phyloP scores from a whole-genome alignment of 2,888 invertebrate genomes.

The Perithous albicinctus region DNA sequence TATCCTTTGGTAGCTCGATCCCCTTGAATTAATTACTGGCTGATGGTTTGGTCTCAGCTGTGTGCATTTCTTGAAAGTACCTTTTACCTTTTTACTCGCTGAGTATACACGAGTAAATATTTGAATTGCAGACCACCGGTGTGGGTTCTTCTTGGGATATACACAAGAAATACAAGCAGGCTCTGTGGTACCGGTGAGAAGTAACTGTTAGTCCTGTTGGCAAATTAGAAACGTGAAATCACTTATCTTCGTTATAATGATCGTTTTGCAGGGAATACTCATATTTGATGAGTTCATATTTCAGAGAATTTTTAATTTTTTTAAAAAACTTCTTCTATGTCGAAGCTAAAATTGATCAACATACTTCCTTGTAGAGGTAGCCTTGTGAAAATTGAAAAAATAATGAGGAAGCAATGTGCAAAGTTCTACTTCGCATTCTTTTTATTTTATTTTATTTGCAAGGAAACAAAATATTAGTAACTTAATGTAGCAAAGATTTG shows the following conservation, averaged over 20 bases:
- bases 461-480: too few species aligned
- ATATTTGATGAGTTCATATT: too few species aligned
- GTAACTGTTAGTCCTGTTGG: slow-evolving; percentile 2
- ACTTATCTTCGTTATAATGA: neutral
- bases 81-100: neutral
- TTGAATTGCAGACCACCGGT: slow-evolving; percentile 24
- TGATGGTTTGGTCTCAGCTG: neutral
- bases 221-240: slow-evolving; percentile 14
- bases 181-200: slow-evolving; percentile 5
- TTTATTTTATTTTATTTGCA: too few species aligned
- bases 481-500: neutral
- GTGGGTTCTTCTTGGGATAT: neutral
- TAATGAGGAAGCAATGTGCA: too few species aligned
- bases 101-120: slow-evolving; percentile 31
- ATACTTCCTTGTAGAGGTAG: too few species aligned
- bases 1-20: neutral
- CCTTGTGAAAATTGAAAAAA: too few species aligned
- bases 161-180: neutral
- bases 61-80: neutral
- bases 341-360: too few species aligned
- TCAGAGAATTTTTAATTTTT: too few species aligned
- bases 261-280: neutral
- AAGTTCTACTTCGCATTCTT: too few species aligned
- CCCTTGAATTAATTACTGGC: slow-evolving; percentile 27
- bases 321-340: too few species aligned